A percentile compares a stretch with the other conserved stretches of the same genome.
Evolutionary conservation across 1,140 invertebrate genomes (phyloP).

Genomic region (Diabrotica undecimpunctata): DNA sequence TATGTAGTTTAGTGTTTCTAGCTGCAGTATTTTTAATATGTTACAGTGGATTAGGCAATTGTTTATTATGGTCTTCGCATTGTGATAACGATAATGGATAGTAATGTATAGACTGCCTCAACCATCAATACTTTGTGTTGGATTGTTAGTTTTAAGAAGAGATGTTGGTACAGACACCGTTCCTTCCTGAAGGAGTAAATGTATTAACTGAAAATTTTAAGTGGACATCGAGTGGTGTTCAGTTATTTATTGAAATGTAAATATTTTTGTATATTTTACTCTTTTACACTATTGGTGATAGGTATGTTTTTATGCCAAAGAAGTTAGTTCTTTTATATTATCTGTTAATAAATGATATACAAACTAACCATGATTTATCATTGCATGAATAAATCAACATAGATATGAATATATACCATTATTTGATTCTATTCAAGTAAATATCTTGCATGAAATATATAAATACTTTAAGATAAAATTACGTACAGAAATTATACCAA

Average conservation of each 20-base stretch:
- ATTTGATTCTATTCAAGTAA: too few relatives aligned
- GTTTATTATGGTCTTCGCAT: conserved; percentile 83
- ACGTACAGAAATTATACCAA: too few relatives aligned
- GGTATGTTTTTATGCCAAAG: conserved; percentile 19
- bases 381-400: too few relatives aligned
- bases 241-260: conserved; percentile 20
- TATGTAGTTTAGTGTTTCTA: conserved; percentile 91
- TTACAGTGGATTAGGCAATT: conserved; percentile 93
- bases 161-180: neutral
- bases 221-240: neutral
- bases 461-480: too few relatives aligned
- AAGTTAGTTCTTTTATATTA: conserved; percentile 4
- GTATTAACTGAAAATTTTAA: conserved; percentile 4
- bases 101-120: conserved; percentile 8
- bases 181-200: conserved; percentile 5
- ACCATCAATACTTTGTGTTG: neutral
- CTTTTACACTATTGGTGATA: neutral
- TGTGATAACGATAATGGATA: conserved; percentile 65
- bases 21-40: conserved; percentile 90
- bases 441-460: too few relatives aligned
- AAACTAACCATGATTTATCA: too few relatives aligned
- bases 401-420: too few relatives aligned
- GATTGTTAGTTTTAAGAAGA: conserved; percentile 11
- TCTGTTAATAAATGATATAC: neutral
- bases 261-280: conserved; percentile 19